Evolutionary conservation across 2,113 vertebrate genomes (phyloP).

Genomic region (Picathartes gymnocephalus): DNA sequence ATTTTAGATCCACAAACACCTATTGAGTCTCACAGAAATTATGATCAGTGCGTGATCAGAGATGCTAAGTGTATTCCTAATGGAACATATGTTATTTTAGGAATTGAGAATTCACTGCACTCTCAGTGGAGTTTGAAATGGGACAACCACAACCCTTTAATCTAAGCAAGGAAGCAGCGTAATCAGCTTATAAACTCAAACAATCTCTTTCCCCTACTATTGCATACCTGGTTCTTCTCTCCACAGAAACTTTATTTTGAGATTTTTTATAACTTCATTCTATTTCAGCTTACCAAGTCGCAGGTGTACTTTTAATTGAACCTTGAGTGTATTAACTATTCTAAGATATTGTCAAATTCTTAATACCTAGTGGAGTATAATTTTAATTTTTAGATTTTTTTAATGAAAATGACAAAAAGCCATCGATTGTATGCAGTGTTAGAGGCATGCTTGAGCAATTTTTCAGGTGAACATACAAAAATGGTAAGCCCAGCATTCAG

Average conservation of each 20-base stretch:
- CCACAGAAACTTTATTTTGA: neutral
- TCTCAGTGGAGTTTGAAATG: neutral
- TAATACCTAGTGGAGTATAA: neutral
- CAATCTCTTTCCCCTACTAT: neutral
- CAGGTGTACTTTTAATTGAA: neutral
- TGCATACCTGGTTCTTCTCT: neutral
- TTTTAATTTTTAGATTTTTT: neutral
- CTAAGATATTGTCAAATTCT: neutral
- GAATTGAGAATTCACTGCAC: neutral
- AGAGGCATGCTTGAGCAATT: neutral
- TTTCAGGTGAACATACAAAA: conserved; percentile 1
- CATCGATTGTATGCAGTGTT: neutral
- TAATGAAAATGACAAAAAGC: neutral
- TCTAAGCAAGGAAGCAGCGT: neutral
- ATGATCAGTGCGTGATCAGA: neutral
- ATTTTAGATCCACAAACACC: neutral
- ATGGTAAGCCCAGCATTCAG: neutral
- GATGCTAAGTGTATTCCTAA: neutral
- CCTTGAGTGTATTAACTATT: neutral
- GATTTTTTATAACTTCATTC: neutral
- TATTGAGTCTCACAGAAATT: neutral
- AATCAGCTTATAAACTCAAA: neutral
- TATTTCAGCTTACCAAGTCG: neutral
- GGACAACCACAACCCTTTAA: neutral
- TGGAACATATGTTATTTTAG: neutral